phyloP scores from a whole-genome alignment of 37 sponge, comb jelly and placozoan genomes.

The Hexactinellida sp. region DNA sequence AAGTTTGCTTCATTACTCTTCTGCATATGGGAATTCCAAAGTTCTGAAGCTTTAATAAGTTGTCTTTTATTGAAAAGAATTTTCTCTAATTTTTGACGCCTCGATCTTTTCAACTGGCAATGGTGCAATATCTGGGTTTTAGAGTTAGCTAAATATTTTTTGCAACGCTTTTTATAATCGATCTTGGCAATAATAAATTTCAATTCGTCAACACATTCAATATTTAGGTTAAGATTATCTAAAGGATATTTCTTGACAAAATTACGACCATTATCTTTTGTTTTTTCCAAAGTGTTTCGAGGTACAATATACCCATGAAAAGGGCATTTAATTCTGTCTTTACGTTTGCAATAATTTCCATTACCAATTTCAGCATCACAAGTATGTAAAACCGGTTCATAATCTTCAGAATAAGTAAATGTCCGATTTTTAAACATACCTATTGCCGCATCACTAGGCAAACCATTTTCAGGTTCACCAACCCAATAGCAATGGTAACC shows the following conservation, averaged over 20 bases:
- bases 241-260: no score
- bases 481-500: not conserved
- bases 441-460: not conserved
- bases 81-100: not conserved
- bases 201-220: no score
- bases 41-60: not conserved
- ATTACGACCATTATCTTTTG: no score
- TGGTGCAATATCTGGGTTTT: no score
- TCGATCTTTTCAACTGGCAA: not conserved
- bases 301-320: not conserved
- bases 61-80: not conserved
- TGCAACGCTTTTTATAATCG: no score
- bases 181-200: no score
- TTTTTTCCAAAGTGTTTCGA: no score
- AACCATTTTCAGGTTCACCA: not conserved
- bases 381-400: not conserved
- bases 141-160: no score
- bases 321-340: not conserved
- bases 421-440: not conserved
- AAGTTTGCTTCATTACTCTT: not conserved
- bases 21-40: not conserved
- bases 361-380: not conserved
- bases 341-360: not conserved
- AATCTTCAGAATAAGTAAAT: not conserved
- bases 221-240: no score